Evolutionary conservation across 2,113 vertebrate species (phyloP), one percentile per base, ranked within the genome.

Genomic region (Datnioides undecimradiatus): DNA sequence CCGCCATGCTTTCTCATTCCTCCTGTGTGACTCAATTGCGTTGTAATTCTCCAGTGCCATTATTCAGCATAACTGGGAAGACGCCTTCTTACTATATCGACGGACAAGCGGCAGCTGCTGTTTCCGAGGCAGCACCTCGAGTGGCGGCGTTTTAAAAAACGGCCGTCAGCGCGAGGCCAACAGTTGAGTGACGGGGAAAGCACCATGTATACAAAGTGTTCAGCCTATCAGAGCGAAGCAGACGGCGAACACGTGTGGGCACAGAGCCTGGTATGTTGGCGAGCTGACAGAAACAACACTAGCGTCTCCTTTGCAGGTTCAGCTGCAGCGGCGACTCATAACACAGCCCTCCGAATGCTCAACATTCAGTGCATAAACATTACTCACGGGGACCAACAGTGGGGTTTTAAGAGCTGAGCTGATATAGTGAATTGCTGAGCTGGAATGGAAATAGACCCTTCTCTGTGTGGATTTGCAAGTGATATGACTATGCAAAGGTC

Each of bases 21-120:
- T 72, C 51, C 9, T 46, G 62, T 69, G 82, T 82, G 74, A 89
- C 80, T 87, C 62, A 83, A 79, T 34, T 67, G 36, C 11, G 6
- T 31, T 49, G 49, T 34, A 73, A 70, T 59, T 65, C 64, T 68
- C 73, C 52, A 34, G 49, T 38, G 62, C 63, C 70, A 65, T 73
- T 67, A 73, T 84, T 82, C 54, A 68, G 65, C 73, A 71, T 71
- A 67, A 82, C 52, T 81, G 52, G 34, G 65, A 38, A 41, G 77
- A 62, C 40, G 12, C 36, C 29, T 60, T 41, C 36, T 58, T 14
- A 60, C 27, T 67, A 54, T 52, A 73, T 72, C 48, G 23, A n/a
- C 8, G 46, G 9, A 46, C 21, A 48, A 51, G 67, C 29, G 27
- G 45, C 21, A 12, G 43, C 27, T 29, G 29, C 36, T 55, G 55